phyloP scores from a whole-genome alignment of 2,797 vertebrate genomes.

The Onychomys torridus region DNA sequence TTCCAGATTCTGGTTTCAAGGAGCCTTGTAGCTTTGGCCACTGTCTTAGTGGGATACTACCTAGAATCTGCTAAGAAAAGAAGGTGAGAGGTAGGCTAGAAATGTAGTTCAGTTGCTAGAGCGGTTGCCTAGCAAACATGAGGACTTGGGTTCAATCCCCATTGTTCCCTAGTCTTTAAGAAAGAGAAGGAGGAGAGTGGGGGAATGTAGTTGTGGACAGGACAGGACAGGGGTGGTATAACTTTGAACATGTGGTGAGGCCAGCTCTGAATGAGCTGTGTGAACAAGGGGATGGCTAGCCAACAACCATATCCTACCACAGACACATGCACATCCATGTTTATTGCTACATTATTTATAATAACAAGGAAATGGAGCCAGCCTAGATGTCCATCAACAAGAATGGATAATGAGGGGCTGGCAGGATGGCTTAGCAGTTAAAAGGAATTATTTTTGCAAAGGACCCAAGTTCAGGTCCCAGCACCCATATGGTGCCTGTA shows the following conservation, averaged over 20 bases:
- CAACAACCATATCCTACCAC: background rate
- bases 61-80: slow-evolving; percentile 16
- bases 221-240: background rate
- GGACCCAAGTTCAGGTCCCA: background rate
- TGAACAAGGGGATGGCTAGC: background rate
- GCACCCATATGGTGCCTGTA: background rate
- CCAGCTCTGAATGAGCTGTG: slow-evolving; percentile 14
- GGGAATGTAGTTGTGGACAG: background rate
- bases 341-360: background rate
- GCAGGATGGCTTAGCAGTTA: background rate
- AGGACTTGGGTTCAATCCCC: background rate
- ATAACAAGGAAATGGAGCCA: background rate
- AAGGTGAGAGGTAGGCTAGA: background rate
- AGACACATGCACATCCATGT: background rate
- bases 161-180: background rate
- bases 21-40: background rate
- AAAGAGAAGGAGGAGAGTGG: background rate
- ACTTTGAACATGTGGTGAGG: background rate
- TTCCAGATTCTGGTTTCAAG: slow-evolving; percentile 59
- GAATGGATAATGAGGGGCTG: background rate
- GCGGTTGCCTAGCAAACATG: background rate
- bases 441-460: background rate
- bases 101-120: background rate
- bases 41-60: background rate
- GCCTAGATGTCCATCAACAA: background rate